Percentiles rank a stretch among this genome's conserved stretches.
These are phyloP conservation scores for Erythrocercus mccallii DNA, from an alignment of 2,113 vertebrate species.

Conservation along the genomic window DNA sequence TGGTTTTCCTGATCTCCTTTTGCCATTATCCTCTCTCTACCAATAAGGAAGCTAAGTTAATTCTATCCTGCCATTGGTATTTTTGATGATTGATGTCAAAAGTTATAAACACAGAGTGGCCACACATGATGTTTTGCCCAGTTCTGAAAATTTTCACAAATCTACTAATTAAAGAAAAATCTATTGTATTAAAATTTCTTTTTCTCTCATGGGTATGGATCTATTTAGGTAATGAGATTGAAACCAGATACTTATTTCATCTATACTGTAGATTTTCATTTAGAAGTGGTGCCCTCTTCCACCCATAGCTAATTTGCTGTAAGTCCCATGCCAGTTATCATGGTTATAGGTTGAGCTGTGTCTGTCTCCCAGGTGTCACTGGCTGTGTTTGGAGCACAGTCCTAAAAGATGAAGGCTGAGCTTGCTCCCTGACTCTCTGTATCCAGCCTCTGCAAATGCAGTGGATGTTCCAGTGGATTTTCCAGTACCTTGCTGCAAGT, in stretches of 20 bases:
- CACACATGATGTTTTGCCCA: neutral
- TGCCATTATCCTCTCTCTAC: neutral
- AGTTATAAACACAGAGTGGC: neutral
- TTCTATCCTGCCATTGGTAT: neutral
- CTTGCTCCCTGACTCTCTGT: neutral
- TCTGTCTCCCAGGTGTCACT: neutral
- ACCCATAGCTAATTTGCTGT: neutral
- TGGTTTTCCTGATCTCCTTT: neutral
- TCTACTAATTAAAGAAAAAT: neutral
- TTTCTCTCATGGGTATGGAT: neutral
- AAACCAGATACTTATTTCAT: neutral
- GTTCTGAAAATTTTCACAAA: neutral
- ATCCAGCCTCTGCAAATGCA: neutral
- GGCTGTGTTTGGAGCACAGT: neutral
- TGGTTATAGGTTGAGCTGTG: neutral
- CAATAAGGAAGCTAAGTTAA: neutral
- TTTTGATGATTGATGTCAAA: conserved; percentile 1
- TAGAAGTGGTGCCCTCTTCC: neutral
- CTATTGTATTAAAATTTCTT: neutral
- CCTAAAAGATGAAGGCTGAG: neutral
- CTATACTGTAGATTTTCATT: neutral
- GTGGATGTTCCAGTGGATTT: neutral
- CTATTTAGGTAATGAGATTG: neutral
- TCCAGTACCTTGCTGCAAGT: neutral
- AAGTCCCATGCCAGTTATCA: neutral